These are phyloP conservation scores for Sebastes trivittatus DNA, from an alignment of 2,797 vertebrate genomes.

Conservation along the genomic window DNA sequence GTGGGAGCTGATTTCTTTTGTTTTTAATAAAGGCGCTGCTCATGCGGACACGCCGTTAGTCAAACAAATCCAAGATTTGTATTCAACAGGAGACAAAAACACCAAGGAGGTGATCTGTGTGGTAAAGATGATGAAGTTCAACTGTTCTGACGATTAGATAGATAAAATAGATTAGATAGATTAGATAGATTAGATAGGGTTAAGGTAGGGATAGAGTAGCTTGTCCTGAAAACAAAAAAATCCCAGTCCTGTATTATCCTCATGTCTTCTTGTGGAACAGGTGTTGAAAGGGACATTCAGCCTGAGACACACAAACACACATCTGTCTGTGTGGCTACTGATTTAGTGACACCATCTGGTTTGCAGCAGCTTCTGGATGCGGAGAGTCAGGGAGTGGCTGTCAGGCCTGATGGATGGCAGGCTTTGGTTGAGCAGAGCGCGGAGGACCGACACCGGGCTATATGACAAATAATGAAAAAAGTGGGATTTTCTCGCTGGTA, in stretches of 20 bases:
- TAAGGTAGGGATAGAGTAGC: too few species aligned
- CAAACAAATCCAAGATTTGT: neutral
- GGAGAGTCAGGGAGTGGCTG: constrained; percentile 49
- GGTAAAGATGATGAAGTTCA: neutral
- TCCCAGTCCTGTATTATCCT: neutral
- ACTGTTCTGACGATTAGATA: neutral
- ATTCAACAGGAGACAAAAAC: neutral
- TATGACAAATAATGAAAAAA: constrained; percentile 48
- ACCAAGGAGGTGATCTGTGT: neutral
- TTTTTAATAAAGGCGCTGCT: neutral
- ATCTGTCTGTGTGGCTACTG: constrained; percentile 54
- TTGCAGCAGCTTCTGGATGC: constrained; percentile 47
- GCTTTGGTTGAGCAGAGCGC: constrained; percentile 11
- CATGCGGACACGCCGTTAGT: too few species aligned
- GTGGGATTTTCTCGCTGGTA: constrained; percentile 37
- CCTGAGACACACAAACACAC: neutral
- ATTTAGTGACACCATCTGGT: constrained; percentile 69
- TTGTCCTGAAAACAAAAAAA: too few species aligned
- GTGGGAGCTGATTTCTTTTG: neutral
- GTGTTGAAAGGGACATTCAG: neutral
- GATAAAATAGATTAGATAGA: too few species aligned
- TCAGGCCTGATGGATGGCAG: constrained; percentile 60
- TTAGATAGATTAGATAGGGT: too few species aligned
- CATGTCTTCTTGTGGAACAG: constrained; percentile 13
- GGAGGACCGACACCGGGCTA: neutral